Evolutionary conservation across 1,140 invertebrate genomes (phyloP), one percentile per base, ranked within the genome.

Genomic region (Daktulosphaira vitifoliae): DNA sequence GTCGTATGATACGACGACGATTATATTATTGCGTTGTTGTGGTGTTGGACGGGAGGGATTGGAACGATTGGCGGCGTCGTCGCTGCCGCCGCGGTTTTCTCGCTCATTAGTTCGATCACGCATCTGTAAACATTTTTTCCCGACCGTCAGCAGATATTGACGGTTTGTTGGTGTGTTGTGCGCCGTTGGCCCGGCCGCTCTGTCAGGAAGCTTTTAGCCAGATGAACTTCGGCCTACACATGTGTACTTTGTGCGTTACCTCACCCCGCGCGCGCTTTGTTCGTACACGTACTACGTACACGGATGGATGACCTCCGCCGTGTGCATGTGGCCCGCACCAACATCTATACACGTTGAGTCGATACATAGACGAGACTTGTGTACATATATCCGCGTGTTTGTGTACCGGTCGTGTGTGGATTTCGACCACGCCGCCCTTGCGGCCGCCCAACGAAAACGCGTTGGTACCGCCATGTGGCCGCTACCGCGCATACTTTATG

Each of bases 161-260:
- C 29, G 29, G 29, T 11, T 33, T 33, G 29, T 33, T 5, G 29
- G 5, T 6, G 29, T 33, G 29, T 33, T 33, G 11, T n/a, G n/a
- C n/a, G n/a, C n/a, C n/a, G n/a, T n/a, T n/a, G n/a, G n/a, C n/a
- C n/a, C n/a, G 29, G 29, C 11, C 29, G 29, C 11, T 33, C 29
- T 11, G 13, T 15, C 23, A 46, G 25, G 56, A 62, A 62, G 56
- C 56, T 62, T 62, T 62, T 62, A 62, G 56, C 56, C 56, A 62
- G 56, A 62, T 62, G 56, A 62, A 62, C 56, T 62, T 42, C 29
- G 26, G 44, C 25, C 18, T 16, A 29, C 23, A 20, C 23, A 29
- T 20, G 20, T 16, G n/a, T n/a, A 6, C 16, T 37, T 15, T 53
- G 29, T 37, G 33, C 37, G n/a, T 53, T 20, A 13, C 18, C 11